These are phyloP conservation scores for Alethe diademata DNA, from an alignment of 2,113 vertebrate species.

Conservation along the genomic window DNA sequence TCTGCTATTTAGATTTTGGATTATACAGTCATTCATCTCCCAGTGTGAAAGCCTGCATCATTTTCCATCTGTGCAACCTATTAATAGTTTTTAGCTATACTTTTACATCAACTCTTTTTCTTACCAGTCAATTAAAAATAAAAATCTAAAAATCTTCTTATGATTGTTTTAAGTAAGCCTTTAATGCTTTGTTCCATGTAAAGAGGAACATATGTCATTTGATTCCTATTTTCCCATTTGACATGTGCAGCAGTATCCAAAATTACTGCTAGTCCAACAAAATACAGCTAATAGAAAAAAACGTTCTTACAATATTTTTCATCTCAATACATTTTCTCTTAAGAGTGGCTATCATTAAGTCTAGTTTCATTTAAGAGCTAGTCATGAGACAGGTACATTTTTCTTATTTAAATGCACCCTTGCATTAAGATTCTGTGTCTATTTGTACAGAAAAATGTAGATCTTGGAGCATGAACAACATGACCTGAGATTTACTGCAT, in stretches of 20 bases:
- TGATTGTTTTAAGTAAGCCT: not conserved
- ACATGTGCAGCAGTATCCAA: not conserved
- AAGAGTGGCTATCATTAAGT: not conserved
- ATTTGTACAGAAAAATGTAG: not conserved
- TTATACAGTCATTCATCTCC: not conserved
- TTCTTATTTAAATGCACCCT: not conserved
- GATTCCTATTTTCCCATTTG: not conserved
- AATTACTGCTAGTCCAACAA: not conserved
- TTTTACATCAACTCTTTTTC: not conserved
- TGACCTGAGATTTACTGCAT: not conserved
- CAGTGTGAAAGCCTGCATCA: not conserved
- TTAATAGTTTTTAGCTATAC: not conserved
- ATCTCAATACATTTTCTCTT: not conserved
- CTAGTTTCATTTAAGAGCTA: not conserved
- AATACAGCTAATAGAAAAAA: not conserved
- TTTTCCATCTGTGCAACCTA: not conserved
- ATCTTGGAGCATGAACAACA: not conserved
- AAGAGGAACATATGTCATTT: not conserved
- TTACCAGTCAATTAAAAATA: not conserved
- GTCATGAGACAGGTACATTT: not conserved
- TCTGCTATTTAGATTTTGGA: not conserved
- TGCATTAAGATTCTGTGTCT: not conserved
- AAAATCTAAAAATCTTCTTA: not conserved
- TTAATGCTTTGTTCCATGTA: not conserved
- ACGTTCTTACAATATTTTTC: not conserved